Evolutionary conservation across 64 coral and sea anemone genomes (phyloP), one percentile per base, ranked within the genome.

Genomic region (Montipora sp.): DNA sequence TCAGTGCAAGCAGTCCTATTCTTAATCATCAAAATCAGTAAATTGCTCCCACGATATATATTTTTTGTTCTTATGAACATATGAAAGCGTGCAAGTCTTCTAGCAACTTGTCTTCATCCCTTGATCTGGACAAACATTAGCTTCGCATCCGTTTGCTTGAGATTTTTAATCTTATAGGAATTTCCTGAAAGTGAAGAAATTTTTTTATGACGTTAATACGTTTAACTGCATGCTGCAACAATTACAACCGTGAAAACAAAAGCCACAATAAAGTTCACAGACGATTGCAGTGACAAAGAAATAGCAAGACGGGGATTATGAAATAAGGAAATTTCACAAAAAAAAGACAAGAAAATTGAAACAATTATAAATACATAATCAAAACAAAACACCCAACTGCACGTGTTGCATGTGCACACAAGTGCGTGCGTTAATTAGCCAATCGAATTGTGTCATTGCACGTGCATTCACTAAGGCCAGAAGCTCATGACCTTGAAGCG

Each of bases 51-150:
- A 57, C 53, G 6, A 57, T 8, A 57, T 8, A 57, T 8, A 57
- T 36, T 2, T 36, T 36, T 36, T 36, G 1, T 36, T 36, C 36
- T 36, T 36, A 57, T 57, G 53, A 57, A 8, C 53, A 57, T 36
- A 57, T 57, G 11, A 57, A 57, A 6, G 53, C 53, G 53, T 63
- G 9, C 60, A 71, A 3, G 2, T 71, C 23, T 59, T 67, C 19
- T 16, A 63, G 60, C 9, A 63, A 63, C 60, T 63, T 1, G 53
- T 89, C 49, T 78, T 21, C 66, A 80, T 71, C 75, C 74, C 44
- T 93, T 93, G 73, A 93, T 80, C 53, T 93, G 91, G 15, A 93
- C 83, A 88, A 93, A 93, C 43, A 53, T 23, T 0, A 93, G 68
- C 14, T 82, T 73, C 36, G 91, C 83, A 48, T 87, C 83, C 22